Evolutionary conservation across 2,797 vertebrate genomes (phyloP), one percentile per base, ranked within the genome.

Genomic region (Chrosomus eos): DNA sequence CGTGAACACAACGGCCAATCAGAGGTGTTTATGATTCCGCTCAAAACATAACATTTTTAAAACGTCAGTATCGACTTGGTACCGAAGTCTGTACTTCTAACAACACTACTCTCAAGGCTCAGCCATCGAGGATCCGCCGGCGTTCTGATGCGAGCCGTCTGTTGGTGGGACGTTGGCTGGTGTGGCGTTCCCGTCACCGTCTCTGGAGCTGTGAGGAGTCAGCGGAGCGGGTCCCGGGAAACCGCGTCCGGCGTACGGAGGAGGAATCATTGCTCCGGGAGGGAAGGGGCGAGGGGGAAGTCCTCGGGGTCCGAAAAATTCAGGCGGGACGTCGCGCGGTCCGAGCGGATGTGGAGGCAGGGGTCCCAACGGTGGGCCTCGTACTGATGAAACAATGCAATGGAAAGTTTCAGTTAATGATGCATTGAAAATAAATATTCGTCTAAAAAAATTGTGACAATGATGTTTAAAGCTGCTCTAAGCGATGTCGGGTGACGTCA

Each of bases 291-390:
- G 82, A 73, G 89, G 91, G 70, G 90, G 92, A 51, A 88, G 95
- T 78, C 97, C 95, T 82, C 95, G 96, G 10, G 95, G 92, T 28
- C 94, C 94, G 4, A 94, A 93, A 83, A 90, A 94, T 23, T 95
- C 94, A 11, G 91, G 92, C 21, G 91, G 92, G 86, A 93, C 5
- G 26, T 88, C 87, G 18, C 83, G 85, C 1, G 75, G 60, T 13
- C 81, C 86, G 11, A 83, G 80, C 0, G 83, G 73, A 1, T 36
- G 74, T 85, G 89, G 91, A 91, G 72, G 90, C 91, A 68, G 64
- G 3, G 96, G 93, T 84, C 95, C 95, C 87, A 92, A 51, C 4
- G 87, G 94, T 43, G 82, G 90, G 1, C 89, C 93, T 64, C 91
- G 91, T n/a, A 87, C 95, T 96, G 80, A 55, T 87, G 87, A 87